Percentiles rank a stretch among this genome's conserved stretches.
These are phyloP conservation scores for Agriopis marginaria DNA, from an alignment of 2,888 invertebrate species.

Conservation along the genomic window DNA sequence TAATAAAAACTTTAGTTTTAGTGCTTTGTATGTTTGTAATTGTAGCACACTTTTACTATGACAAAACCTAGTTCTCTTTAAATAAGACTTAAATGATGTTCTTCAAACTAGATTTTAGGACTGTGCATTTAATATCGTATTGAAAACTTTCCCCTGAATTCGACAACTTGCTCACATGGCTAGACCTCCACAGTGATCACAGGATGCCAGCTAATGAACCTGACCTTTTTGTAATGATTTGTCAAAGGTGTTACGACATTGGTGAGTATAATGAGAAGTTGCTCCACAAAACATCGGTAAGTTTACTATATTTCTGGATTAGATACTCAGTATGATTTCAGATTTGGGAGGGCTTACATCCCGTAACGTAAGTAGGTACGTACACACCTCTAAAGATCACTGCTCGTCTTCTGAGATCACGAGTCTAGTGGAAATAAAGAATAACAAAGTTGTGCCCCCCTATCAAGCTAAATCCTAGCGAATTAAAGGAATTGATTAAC, in stretches of 20 bases:
- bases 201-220: neutral
- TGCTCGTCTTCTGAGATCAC: neutral
- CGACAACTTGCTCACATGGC: slow-evolving; percentile 13
- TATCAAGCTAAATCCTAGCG: neutral
- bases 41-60: too few species aligned
- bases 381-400: slow-evolving; percentile 1
- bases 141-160: neutral
- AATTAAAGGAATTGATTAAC: neutral
- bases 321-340: neutral
- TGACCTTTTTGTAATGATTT: slow-evolving; percentile 9
- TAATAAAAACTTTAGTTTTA: too few species aligned
- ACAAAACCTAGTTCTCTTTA: too few species aligned
- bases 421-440: neutral
- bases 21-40: too few species aligned
- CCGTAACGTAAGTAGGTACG: slow-evolving; percentile 11
- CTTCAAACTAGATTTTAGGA: too few species aligned
- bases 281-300: slow-evolving; percentile 4
- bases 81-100: too few species aligned
- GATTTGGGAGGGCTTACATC: slow-evolving; percentile 7
- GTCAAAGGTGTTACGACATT: slow-evolving; percentile 14
- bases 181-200: neutral
- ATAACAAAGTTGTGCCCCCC: neutral
- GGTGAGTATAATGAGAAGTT: slow-evolving; percentile 2
- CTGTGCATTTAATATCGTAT: neutral
- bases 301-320: slow-evolving; percentile 2